Conservation (phyloP, 2,888 invertebrate genomes). For the Mythimna pallens region DNA sequence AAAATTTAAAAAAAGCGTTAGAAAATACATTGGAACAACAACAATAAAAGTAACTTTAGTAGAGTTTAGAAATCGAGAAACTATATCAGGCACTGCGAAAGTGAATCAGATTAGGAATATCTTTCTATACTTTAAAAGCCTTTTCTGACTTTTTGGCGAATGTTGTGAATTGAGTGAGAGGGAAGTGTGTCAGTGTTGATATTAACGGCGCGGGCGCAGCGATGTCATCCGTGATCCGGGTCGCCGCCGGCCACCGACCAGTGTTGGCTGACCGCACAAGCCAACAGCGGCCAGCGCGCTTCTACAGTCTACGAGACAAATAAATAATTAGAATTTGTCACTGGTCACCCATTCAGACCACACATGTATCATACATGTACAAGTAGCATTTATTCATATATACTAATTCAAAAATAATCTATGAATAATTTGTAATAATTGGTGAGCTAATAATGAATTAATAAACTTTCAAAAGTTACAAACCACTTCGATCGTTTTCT, state of each 20-base stretch:
- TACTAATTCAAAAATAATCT: not conserved
- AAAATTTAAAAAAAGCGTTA: not conserved
- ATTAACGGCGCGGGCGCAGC: constrained; percentile 72
- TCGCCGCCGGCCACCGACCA: constrained; percentile 72
- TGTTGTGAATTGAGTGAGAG: constrained; percentile 50
- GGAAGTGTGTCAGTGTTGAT: constrained; percentile 65
- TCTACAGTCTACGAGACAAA: constrained; percentile 30
- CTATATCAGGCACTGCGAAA: constrained; percentile 32
- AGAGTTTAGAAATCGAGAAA: constrained; percentile 45
- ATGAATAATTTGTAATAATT: constrained; percentile 1
- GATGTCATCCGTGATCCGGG: constrained; percentile 85
- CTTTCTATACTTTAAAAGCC: constrained; percentile 25
- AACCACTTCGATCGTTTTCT: constrained; percentile 8
- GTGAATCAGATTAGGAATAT: constrained; percentile 36
- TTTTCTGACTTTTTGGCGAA: constrained; percentile 53
- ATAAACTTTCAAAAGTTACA: constrained; percentile 26
- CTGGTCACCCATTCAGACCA: constrained; percentile 6
- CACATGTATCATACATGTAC: not conserved
- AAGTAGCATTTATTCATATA: not conserved
- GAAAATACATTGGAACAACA: constrained; percentile 1
- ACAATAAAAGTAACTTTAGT: constrained; percentile 14
- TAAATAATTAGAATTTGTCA: constrained; percentile 45
- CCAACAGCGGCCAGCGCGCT: constrained; percentile 8
- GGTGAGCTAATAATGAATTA: constrained; percentile 14
- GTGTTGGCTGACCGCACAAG: constrained; percentile 50